Evolutionary conservation across 2,797 vertebrate genomes (phyloP), one percentile per base, ranked within the genome.

Genomic region (Podarcis lilfordi): DNA sequence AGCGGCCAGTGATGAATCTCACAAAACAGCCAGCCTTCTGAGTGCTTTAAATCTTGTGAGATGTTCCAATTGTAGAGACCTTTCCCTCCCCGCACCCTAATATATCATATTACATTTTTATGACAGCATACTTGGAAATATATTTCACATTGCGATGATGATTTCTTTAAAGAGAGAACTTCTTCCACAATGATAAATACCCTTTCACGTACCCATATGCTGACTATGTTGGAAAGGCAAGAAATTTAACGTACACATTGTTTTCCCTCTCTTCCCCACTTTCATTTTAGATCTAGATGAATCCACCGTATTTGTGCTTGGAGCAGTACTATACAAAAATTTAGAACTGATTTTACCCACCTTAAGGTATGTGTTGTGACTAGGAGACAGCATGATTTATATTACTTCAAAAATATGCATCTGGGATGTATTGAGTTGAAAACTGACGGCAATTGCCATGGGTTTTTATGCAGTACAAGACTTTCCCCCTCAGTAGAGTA

Each of bases 321-420:
- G 99, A 97, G 99, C 98, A 5, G 98, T 99, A 87, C 97, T 99
- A 43, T 99, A 99, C 96, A 99, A 99, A 98, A 99, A 99, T 88
- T 97, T 99, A 91, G 99, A 99, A 95, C 97, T 99, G 85, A 99
- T 99, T 98, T 97, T 99, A 91, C 99, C 99, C 84, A 98, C 98
- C 95, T 98, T 99, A 96, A 98, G 98, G 99, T 99, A 98, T 97
- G 97, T 91, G 82, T 90, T 82, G 87, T 87, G 61, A 71, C 91
- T 89, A 91, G 59, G 15, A 40, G 77, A 76, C 72, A 75, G n/a
- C 69, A 88, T 76, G 0, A 87, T 88, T 90, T 91, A 80, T 21
- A 37, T 11, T 81, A 0, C 69, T 91, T 92, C 0, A 0, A 37
- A 2, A 74, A 84, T 11, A 35, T 64, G 76, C 10, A 3, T 87